Evolutionary conservation across 53 echinoderm and acorn worm species (phyloP), one percentile per base, ranked within the genome.

Genomic region (Echinarachnius parma): DNA sequence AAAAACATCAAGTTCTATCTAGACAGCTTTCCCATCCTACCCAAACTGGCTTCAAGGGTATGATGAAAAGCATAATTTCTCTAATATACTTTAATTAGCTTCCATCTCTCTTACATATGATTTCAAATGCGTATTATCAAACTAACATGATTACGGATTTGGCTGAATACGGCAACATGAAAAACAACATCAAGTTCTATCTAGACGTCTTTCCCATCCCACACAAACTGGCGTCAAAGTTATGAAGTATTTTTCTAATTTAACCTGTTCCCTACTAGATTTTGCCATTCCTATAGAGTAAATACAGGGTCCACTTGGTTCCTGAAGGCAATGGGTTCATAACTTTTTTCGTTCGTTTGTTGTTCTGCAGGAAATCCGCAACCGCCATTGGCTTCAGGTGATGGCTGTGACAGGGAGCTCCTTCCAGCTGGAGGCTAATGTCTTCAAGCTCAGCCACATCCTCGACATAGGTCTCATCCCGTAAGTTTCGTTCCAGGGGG

Each of bases 81-180:
- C n/a, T n/a, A n/a, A n/a, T n/a, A n/a, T n/a, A n/a, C n/a, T n/a
- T n/a, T n/a, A n/a, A n/a, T n/a, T n/a, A n/a, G n/a, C n/a, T n/a
- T n/a, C n/a, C n/a, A n/a, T n/a, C n/a, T n/a, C n/a, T n/a, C n/a
- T n/a, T n/a, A n/a, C n/a, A n/a, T n/a, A n/a, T n/a, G n/a, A n/a
- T n/a, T n/a, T n/a, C n/a, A n/a, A n/a, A n/a, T n/a, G n/a, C n/a
- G n/a, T n/a, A n/a, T n/a, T n/a, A n/a, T n/a, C n/a, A n/a, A n/a
- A n/a, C 91, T 1, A 80, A 88, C 48, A 98, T 91, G 59, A 77
- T 98, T 18, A 98, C 91, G 61, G 98, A 98, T 62, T 98, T 91
- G 98, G 98, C 91, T 81, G 98, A 91, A 21, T 98, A 88, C 82
- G 92, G 91, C 64, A 91, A 98, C 62, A 98, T 98, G 98, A 98